Base-by-base conservation (phyloP, 2,888 invertebrate species). In the Chaetogeoica ovagalla region DNA sequence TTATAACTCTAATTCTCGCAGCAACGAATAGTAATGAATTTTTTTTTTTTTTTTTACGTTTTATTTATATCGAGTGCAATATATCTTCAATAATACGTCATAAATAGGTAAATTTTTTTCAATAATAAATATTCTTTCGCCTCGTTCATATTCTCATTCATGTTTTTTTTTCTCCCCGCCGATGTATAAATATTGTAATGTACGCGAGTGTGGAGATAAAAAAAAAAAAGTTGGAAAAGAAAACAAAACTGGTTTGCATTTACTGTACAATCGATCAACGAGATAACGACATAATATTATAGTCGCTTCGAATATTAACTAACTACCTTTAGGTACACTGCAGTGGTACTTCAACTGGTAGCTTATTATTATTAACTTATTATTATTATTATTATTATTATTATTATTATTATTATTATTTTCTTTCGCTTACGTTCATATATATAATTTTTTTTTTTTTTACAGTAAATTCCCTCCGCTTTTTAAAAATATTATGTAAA, bases 241-340 rank as follows among this genome's bases (percentile, higher is more conserved):
- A 71, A 5, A 62, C 55, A 52, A 74, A 74, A 74, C 74, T 48
- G 74, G 74, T 74, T 74, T 39, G 37, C 65, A 74, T 65, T 55
- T 15, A 43, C 8, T 43, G 9, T 43, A 74, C 73, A 63, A 55
- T 74, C 65, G 65, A 74, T 74, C 39, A 63, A n/a, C 48, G 72
- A 55, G 74, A 74, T 74, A 74, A 74, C 65, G 48, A 43, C 6
- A 19, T 57, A 2, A 30, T 30, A 30, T 1, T 30, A 30, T 4
- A 30, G n/a, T 7, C 17, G 13, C 17, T 39, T 74, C 55, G 30
- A 11, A 55, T 55, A n/a, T n/a, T n/a, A n/a, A n/a, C n/a, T n/a
- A n/a, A n/a, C n/a, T n/a, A n/a, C n/a, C n/a, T n/a, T n/a, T n/a
- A n/a, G n/a, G 9, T 43, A 9, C 39, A 43, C 43, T 9, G 1